phyloP scores from a whole-genome alignment of 2,888 invertebrate species.

The Cinara cedri region DNA sequence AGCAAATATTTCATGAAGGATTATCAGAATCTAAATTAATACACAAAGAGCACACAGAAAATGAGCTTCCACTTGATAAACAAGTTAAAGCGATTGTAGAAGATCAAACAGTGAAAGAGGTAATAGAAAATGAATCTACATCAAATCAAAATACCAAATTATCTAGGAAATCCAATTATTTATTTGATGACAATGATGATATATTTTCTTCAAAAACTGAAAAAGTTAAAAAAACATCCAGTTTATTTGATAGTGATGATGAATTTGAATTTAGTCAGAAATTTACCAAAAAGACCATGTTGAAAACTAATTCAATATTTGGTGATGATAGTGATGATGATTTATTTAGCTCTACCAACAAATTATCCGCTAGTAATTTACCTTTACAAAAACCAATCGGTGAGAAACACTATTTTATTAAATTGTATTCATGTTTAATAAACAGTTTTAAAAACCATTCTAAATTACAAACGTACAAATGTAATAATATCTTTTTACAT shows the following conservation, averaged over 20 bases:
- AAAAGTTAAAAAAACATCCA: conserved; percentile 25
- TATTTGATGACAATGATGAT: conserved; percentile 55
- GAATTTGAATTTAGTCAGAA: conserved; percentile 40
- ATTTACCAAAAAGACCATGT: conserved; percentile 15
- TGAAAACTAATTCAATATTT: conserved; percentile 37
- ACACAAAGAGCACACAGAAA: neutral
- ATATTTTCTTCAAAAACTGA: conserved; percentile 39
- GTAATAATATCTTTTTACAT: neutral
- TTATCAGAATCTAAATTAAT: neutral
- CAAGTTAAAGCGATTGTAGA: neutral
- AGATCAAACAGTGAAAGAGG: neutral
- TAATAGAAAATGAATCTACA: neutral
- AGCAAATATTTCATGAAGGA: neutral
- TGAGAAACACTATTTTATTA: conserved; percentile 12
- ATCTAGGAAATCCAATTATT: conserved; percentile 8
- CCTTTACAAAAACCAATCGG: conserved; percentile 16
- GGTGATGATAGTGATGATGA: conserved; percentile 51
- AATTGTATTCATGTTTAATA: neutral
- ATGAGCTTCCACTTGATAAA: neutral
- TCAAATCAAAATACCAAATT: neutral
- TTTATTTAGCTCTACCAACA: conserved; percentile 31
- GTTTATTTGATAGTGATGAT: conserved; percentile 52
- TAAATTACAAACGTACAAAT: neutral
- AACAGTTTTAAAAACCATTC: neutral
- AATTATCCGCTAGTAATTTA: conserved; percentile 24